Percentiles rank a stretch among this genome's conserved stretches.
Conservation (phyloP, 2,888 invertebrate species). For the Seira sanloemensis region DNA sequence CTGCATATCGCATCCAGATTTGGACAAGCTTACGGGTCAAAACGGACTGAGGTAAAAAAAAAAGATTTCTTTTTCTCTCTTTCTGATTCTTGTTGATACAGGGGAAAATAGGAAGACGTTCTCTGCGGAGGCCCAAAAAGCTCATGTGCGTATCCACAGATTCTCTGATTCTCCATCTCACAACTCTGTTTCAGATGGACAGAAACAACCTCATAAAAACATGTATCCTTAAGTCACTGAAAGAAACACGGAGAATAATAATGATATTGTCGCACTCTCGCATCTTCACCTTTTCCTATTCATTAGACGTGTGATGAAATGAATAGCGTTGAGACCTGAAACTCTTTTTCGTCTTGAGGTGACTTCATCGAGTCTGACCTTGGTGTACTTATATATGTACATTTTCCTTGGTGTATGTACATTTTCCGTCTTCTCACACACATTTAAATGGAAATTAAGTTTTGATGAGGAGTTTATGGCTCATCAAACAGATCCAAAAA, state of each 20-base stretch:
- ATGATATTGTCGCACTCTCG: constrained; percentile 45
- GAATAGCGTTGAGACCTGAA: background rate
- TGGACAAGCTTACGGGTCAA: constrained; percentile 62
- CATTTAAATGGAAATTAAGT: background rate
- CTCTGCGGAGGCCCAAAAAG: background rate
- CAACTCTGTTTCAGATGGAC: no score
- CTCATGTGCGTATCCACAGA: no score
- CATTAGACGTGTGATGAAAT: background rate
- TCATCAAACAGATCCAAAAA: background rate
- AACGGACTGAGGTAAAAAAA: no score
- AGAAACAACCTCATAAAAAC: no score
- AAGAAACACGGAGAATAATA: constrained; percentile 21
- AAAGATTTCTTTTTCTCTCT: background rate
- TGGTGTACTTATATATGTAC: no score
- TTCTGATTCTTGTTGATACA: background rate
- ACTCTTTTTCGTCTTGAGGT: no score
- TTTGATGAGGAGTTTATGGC: background rate
- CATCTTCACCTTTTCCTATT: constrained; percentile 29
- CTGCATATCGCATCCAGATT: constrained; percentile 50
- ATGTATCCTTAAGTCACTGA: background rate
- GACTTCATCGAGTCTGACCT: no score
- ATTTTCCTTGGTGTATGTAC: background rate
- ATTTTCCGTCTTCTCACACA: background rate
- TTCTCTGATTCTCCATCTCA: no score
- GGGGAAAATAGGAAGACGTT: background rate